Evolutionary conservation across 2,797 vertebrate species (phyloP).

Genomic region (Antrozous pallidus): DNA sequence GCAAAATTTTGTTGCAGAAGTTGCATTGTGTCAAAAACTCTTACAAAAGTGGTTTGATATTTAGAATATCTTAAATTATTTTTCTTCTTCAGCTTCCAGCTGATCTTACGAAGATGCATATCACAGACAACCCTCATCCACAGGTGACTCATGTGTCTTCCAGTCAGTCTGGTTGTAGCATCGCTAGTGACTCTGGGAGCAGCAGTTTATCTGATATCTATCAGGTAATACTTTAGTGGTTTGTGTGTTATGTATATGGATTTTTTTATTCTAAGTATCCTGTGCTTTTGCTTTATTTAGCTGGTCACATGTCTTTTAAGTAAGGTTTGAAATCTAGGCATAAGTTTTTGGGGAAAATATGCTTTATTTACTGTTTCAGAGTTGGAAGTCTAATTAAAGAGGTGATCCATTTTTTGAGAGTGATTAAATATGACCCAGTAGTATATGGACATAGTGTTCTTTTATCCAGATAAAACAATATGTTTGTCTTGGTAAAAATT

Average conservation of each 20-base stretch:
- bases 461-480: background rate
- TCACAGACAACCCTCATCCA: conserved; percentile 92
- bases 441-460: background rate
- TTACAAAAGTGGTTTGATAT: background rate
- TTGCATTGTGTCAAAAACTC: background rate
- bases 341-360: background rate
- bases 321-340: background rate
- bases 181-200: conserved; percentile 97
- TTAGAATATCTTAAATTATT: conserved; percentile 49
- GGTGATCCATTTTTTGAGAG: background rate
- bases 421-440: background rate
- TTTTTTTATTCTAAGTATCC: background rate
- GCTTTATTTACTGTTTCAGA: background rate
- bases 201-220: conserved; percentile 99
- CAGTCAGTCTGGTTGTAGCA: conserved; percentile 98
- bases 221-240: conserved; percentile 85
- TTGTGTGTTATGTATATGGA: background rate
- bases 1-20: conserved; percentile 34
- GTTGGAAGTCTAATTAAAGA: background rate
- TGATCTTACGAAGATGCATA: conserved; percentile 98
- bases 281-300: background rate
- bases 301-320: background rate
- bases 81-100: conserved; percentile 91
- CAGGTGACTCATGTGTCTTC: conserved; percentile 93
- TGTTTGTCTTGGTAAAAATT: background rate